Conservation (phyloP, 2,113 vertebrate species). For the Prietella phreatophila region DNA sequence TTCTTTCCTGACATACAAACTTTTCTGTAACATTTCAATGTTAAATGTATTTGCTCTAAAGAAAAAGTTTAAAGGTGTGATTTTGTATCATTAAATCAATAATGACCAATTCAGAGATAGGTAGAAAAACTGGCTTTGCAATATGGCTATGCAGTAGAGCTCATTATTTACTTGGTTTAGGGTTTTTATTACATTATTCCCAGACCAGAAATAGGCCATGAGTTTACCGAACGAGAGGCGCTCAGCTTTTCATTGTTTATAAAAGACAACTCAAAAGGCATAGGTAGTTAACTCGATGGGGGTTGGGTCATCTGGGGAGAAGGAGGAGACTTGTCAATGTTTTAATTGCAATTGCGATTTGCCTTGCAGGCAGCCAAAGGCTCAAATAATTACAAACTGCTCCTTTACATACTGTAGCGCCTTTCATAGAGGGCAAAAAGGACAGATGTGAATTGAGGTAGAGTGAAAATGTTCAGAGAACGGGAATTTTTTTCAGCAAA, state of each 20-base stretch:
- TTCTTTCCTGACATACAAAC: no score
- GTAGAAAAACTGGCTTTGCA: not conserved
- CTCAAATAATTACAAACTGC: not conserved
- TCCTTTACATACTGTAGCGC: not conserved
- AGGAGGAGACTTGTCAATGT: not conserved
- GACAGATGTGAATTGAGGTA: not conserved
- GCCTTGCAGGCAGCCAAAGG: not conserved
- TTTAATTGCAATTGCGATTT: not conserved
- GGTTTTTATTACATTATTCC: not conserved
- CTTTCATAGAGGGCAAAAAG: not conserved
- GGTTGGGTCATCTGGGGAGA: not conserved
- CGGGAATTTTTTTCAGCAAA: not conserved
- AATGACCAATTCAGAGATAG: not conserved
- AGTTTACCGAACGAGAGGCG: not conserved
- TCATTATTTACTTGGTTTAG: not conserved
- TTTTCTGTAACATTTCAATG: no score
- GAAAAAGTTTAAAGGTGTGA: not conserved
- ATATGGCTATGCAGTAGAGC: not conserved
- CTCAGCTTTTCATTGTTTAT: not conserved
- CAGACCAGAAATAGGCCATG: not conserved
- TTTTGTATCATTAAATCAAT: not conserved
- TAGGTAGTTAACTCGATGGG: no score
- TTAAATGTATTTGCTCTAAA: not conserved
- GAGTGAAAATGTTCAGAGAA: not conserved
- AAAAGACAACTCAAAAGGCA: not conserved